phyloP scores from a whole-genome alignment of 2,797 vertebrate species.

The Rhynchotus rufescens region DNA sequence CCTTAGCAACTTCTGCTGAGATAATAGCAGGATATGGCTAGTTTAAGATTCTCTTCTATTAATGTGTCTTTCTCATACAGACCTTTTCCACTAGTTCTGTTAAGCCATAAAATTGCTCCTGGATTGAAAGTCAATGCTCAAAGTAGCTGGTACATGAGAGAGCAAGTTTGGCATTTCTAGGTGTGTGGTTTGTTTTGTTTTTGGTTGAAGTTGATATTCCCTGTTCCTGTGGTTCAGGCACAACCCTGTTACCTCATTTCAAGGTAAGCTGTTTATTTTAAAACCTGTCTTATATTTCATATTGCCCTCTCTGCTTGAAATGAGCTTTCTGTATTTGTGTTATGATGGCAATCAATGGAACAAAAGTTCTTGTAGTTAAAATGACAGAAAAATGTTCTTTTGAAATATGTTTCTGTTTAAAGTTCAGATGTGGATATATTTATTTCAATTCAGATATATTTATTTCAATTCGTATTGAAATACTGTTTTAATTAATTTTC shows the following conservation, averaged over 20 bases:
- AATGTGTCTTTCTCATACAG: accelerated
- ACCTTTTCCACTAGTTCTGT: accelerated
- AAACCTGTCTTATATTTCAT: not conserved
- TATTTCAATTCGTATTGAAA: not conserved
- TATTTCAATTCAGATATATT: not conserved
- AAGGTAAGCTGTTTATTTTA: not conserved
- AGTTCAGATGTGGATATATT: not conserved
- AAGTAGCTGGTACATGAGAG: not conserved
- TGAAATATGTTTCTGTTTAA: not conserved
- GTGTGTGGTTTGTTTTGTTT: not conserved
- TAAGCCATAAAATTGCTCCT: not conserved
- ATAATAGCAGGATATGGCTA: not conserved
- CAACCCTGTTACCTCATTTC: not conserved
- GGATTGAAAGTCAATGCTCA: not conserved
- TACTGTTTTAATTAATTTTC: not conserved
- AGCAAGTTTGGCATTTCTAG: not conserved
- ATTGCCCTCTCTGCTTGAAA: not conserved
- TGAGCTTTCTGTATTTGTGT: not conserved
- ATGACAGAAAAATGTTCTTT: not conserved
- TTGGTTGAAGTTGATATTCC: not conserved
- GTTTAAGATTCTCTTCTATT: not conserved
- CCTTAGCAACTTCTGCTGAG: not conserved
- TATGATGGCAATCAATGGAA: not conserved
- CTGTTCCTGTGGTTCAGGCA: accelerated
- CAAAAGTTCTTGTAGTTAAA: not conserved